phyloP scores from a whole-genome alignment of 2,797 vertebrate genomes.

The Molothrus aeneus region DNA sequence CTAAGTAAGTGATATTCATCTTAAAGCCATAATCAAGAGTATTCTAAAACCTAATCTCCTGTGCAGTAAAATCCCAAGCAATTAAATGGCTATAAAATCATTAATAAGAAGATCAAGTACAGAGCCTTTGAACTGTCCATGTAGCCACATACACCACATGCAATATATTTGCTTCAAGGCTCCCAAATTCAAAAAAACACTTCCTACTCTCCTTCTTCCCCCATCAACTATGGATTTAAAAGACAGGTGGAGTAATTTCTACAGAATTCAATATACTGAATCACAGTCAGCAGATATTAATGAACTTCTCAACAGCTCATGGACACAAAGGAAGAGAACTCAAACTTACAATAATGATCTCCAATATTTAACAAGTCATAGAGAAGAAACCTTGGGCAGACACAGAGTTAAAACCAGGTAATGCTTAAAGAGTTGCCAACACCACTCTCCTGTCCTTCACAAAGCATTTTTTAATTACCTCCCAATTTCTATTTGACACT shows the following conservation, averaged over 20 bases:
- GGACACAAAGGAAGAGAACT: not conserved
- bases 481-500: not conserved
- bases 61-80: not conserved
- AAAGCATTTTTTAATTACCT: not conserved
- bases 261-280: not conserved
- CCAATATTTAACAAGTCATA: not conserved
- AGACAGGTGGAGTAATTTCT: not conserved
- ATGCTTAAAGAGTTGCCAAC: not conserved
- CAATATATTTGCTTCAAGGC: not conserved
- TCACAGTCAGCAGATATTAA: not conserved
- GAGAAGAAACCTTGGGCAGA: not conserved
- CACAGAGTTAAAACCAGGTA: not conserved
- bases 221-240: not conserved
- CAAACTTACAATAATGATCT: not conserved
- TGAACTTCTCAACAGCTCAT: not conserved
- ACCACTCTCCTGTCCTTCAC: not conserved
- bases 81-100: not conserved
- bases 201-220: not conserved
- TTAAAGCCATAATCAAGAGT: not conserved
- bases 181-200: not conserved
- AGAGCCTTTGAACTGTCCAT: not conserved
- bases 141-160: not conserved
- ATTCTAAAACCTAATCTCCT: not conserved
- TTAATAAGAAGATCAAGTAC: not conserved
- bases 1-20: not conserved